Base-by-base conservation (phyloP, 2,113 vertebrate species). In the Atlantisia rogersi region DNA sequence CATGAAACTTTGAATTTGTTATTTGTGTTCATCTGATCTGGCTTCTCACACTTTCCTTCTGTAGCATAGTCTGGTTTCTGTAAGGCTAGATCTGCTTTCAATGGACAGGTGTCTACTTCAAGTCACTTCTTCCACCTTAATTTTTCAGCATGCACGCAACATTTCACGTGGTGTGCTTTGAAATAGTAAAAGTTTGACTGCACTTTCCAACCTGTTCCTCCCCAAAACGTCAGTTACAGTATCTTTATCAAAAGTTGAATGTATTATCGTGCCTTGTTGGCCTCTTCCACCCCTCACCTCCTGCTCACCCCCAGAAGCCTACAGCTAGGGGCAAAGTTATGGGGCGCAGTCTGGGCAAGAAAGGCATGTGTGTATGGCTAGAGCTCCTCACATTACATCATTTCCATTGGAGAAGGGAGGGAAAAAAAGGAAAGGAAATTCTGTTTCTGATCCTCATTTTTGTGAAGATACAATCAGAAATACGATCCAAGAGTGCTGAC, bases 381-480 rank as follows among this genome's bases (percentile, higher is more conserved):
- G 26, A 79, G 63, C 70, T 85, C 44, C 91, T 91, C 55, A 6
- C 1, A 21, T 92, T 95, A 92, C 87, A 87, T 31, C 82, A 59
- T 12, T 76, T 37, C 50, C 52, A 80, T 0, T 48, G 9, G 35
- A 29, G 6, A 37, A 15, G 24, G 26, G 22, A 12, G 6, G 9
- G 19, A 10, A 6, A 11, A 52, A n/a, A 16, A n/a, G 13, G 69
- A 53, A 81, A 89, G 62, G 44, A 88, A 97, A 96, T 85, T 95
- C 91, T 95, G 79, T 35, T 73, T 87, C 73, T 95, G 86, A 88
- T 64, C 87, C 94, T 86, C 91, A 50, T 86, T 63, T 76, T 86
- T 89, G 76, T 92, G 87, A 63, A 92, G 68, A 94, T 85, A 97
- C 81, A 71, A 95, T 96, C 95, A 93, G 96, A 95, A 96, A 97